Evolutionary conservation across 1,140 invertebrate species (phyloP), one percentile per base, ranked within the genome.

Genomic region (Stegodyphus dumicola): DNA sequence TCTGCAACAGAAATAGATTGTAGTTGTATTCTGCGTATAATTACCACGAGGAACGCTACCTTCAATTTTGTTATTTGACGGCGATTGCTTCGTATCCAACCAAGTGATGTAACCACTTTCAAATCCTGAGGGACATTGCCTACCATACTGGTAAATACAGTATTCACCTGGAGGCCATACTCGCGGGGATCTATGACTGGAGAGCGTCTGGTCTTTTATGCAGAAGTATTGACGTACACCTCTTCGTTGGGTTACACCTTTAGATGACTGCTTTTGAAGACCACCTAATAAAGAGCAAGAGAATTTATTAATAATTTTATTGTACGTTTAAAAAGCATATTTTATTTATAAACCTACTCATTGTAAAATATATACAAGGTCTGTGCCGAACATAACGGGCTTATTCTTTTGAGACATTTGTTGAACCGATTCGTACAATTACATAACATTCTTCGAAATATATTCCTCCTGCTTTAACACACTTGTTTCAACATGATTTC

Each of bases 1-100:
- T 51, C 89, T 87, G 69, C 89, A 89, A 77, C 89, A 89, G 71
- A 88, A 89, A 54, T 86, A 69, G 7, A 89, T 87, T 51, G 87
- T 88, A 2, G 89, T 89, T 52, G 87, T 85, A 53, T 84, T 80
- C 17, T 5, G n/a, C 10, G 87, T 86, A 75, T 89, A 89, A 11
- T 78, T 70, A 6, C 89, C 89, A 15, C 48, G 48, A 7, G 67
- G 67, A 17, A 49, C 33, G 10, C 5, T 10, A 9, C 87, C 86
- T 10, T 51, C 53, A 13, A 88, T 84, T 48, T 79, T 70, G 56
- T 60, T 77, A 7, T 77, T 33, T 6, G 75, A 77, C 13, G n/a
- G 5, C 0, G 3, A 4, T n/a, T 48, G 13, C 3, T 49, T n/a
- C 0, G 56, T 77, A 18, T 77, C 75, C 5, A 13, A 48, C 89